Evolutionary conservation across 2,113 vertebrate species (phyloP).

Genomic region (Psammodynastes pulverulentus): DNA sequence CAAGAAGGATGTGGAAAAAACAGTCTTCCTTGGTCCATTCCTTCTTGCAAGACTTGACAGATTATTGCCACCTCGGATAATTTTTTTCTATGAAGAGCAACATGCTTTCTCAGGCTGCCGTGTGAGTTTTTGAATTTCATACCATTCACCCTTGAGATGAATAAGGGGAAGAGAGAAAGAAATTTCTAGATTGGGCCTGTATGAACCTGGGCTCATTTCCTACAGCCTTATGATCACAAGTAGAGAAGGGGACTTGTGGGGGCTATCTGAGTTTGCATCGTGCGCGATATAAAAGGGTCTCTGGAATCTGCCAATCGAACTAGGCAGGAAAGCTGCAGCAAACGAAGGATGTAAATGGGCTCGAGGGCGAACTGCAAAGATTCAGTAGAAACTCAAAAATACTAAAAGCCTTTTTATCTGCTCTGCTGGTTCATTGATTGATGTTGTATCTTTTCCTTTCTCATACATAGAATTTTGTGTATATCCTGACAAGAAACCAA

Average conservation of each 20-base stretch:
- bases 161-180: neutral
- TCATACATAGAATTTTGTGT: neutral
- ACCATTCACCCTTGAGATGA: neutral
- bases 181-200: neutral
- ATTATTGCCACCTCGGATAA: neutral
- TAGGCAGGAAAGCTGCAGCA: neutral
- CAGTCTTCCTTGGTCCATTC: too few species aligned
- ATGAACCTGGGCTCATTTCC: neutral
- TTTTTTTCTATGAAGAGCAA: neutral
- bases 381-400: neutral
- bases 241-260: neutral
- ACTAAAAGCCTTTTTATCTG: neutral
- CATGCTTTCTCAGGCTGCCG: neutral
- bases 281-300: neutral
- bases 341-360: neutral
- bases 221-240: neutral
- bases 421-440: neutral
- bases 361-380: neutral
- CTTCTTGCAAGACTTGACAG: neutral
- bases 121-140: neutral
- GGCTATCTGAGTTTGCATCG: neutral
- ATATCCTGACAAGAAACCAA: neutral
- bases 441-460: neutral
- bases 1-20: neutral
- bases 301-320: neutral